Percentiles rank a stretch among this genome's conserved stretches.
phyloP scores from a whole-genome alignment of 2,797 vertebrate species.

The Cheirogaleus major region DNA sequence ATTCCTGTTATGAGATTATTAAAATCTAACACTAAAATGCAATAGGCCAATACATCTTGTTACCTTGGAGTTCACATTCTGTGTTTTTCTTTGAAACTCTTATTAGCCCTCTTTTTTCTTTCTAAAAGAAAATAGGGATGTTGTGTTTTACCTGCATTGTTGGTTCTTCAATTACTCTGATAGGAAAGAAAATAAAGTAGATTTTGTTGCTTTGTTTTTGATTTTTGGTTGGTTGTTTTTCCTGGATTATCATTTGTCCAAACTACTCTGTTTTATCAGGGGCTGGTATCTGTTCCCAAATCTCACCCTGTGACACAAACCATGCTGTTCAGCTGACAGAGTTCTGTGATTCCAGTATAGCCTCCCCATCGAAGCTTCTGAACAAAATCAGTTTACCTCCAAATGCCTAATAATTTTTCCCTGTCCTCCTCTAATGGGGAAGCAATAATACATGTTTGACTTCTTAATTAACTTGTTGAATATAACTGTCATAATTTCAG shows the following conservation, averaged over 20 bases:
- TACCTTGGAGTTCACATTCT: neutral
- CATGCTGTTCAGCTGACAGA: neutral
- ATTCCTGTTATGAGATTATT: neutral
- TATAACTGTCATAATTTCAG: neutral
- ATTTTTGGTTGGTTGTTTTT: neutral
- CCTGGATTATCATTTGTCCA: neutral
- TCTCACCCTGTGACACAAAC: neutral
- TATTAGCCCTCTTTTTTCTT: neutral
- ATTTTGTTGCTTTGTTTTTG: neutral
- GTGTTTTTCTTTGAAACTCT: neutral
- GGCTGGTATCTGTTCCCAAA: neutral
- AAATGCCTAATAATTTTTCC: neutral
- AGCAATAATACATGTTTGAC: neutral
- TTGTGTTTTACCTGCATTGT: neutral
- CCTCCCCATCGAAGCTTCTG: neutral
- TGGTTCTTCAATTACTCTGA: neutral
- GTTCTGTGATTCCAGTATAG: neutral
- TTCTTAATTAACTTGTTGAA: slow-evolving; percentile 7
- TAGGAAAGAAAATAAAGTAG: neutral
- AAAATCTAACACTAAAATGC: neutral
- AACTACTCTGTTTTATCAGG: neutral
- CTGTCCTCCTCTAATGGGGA: neutral
- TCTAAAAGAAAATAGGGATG: neutral
- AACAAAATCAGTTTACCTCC: neutral
- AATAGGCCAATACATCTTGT: neutral